phyloP scores from a whole-genome alignment of 2,888 invertebrate genomes.

The Synanthedon tipuliformis region DNA sequence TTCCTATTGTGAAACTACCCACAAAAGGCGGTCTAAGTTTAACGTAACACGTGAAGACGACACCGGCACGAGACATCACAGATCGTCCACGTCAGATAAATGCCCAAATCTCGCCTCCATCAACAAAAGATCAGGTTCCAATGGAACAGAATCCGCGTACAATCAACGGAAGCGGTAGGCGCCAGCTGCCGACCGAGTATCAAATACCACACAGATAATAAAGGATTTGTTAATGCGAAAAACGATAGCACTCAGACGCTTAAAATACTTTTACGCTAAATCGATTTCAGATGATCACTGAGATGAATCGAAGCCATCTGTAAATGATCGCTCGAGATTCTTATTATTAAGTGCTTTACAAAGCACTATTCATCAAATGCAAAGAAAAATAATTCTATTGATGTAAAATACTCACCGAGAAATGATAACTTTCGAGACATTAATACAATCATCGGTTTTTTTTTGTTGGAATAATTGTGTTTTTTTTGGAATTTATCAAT shows the following conservation, averaged over 20 bases:
- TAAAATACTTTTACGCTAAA: conserved; percentile 61
- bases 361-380: too few species aligned
- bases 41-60: conserved; percentile 44
- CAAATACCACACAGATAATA: conserved; percentile 49
- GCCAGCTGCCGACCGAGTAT: conserved; percentile 58
- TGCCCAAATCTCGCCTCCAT: conserved; percentile 50
- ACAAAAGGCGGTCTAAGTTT: conserved; percentile 44
- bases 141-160: conserved; percentile 39
- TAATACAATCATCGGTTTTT: too few species aligned
- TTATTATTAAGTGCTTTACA: too few species aligned
- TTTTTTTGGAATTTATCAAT: too few species aligned
- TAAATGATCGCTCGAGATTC: too few species aligned
- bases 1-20: conserved; percentile 41
- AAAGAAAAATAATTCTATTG: too few species aligned
- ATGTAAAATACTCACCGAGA: too few species aligned
- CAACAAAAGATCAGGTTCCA: conserved; percentile 62
- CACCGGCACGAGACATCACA: conserved; percentile 55
- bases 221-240: conserved; percentile 56
- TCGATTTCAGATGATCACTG: conserved; percentile 18
- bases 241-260: conserved; percentile 43
- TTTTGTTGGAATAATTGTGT: too few species aligned
- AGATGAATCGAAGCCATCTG: too few species aligned
- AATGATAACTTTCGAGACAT: too few species aligned
- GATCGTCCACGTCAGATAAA: conserved; percentile 45
- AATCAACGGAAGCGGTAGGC: conserved; percentile 57